A percentile compares a stretch with the other conserved stretches of the same genome.
These are phyloP conservation scores for Actinernus sp. DNA, from an alignment of 92 coral and sea anemone genomes.

Conservation along the genomic window DNA sequence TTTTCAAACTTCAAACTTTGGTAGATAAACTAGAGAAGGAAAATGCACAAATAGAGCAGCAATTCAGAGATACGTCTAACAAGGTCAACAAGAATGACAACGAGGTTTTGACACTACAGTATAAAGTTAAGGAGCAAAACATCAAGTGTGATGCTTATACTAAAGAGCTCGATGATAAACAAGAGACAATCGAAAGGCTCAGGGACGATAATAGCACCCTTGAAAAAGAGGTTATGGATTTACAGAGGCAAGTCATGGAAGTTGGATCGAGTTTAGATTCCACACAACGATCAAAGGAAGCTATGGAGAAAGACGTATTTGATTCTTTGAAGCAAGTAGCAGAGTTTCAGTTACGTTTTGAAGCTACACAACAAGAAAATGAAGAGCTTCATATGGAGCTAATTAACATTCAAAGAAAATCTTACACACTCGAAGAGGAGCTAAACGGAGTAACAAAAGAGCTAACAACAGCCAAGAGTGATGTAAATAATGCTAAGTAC, in stretches of 20 bases:
- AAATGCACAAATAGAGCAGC: constrained; percentile 60
- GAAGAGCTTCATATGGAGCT: constrained; percentile 77
- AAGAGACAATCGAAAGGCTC: constrained; percentile 65
- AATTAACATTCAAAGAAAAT: constrained; percentile 58
- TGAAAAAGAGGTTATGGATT: constrained; percentile 63
- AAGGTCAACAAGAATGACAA: constrained; percentile 50
- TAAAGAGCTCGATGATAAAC: constrained; percentile 75
- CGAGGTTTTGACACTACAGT: constrained; percentile 59
- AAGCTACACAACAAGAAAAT: constrained; percentile 62
- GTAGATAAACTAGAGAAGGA: constrained; percentile 73
- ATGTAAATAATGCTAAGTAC: constrained; percentile 54
- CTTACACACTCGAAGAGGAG: constrained; percentile 54
- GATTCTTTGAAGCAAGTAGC: constrained; percentile 69
- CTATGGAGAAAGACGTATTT: constrained; percentile 70
- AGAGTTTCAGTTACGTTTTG: constrained; percentile 74
- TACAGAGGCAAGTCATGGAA: constrained; percentile 65
- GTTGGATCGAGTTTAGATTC: constrained; percentile 59
- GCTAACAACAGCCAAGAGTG: constrained; percentile 58
- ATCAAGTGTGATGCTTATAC: constrained; percentile 53
- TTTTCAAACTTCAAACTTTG: constrained; percentile 68
- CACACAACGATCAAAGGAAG: constrained; percentile 74
- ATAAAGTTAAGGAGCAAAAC: constrained; percentile 75
- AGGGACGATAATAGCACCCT: constrained; percentile 61
- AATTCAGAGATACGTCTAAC: constrained; percentile 36
- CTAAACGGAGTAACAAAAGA: constrained; percentile 66